phyloP scores from a whole-genome alignment of 2,888 invertebrate genomes.

The Penaeus monodon region DNA sequence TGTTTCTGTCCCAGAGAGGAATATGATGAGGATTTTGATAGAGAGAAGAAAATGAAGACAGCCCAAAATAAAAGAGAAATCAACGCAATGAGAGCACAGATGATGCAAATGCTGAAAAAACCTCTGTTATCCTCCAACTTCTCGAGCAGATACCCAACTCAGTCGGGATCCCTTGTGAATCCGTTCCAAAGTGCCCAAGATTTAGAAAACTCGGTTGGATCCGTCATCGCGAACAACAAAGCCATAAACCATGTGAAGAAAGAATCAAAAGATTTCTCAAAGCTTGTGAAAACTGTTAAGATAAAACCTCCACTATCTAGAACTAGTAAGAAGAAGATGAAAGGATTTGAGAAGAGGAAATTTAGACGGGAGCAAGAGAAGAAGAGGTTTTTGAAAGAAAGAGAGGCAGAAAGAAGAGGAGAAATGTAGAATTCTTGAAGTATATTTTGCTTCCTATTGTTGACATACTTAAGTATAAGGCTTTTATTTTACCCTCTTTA shows the following conservation, averaged over 20 bases:
- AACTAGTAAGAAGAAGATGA: constrained; percentile 44
- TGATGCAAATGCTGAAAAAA: constrained; percentile 30
- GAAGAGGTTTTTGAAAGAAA: neutral
- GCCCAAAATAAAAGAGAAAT: constrained; percentile 38
- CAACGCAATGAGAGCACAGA: constrained; percentile 6
- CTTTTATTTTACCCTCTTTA: neutral
- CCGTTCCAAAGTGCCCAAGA: neutral
- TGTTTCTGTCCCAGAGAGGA: constrained; percentile 23
- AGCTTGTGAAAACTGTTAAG: constrained; percentile 43
- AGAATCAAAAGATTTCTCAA: constrained; percentile 42
- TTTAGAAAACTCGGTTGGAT: neutral
- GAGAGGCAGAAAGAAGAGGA: neutral
- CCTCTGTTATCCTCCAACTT: constrained; percentile 38
- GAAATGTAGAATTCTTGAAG: neutral
- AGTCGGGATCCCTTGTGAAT: constrained; percentile 37
- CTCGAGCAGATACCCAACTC: constrained; percentile 54
- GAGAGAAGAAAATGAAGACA: constrained; percentile 30
- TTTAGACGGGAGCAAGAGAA: constrained; percentile 20
- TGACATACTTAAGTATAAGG: no score
- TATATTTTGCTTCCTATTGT: no score
- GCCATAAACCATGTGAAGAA: constrained; percentile 46
- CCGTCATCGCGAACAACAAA: neutral
- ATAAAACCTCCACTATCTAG: constrained; percentile 28
- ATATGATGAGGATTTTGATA: constrained; percentile 32
- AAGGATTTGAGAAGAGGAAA: constrained; percentile 57